Evolutionary conservation across 2,797 vertebrate species (phyloP).

Genomic region (Emys orbicularis): DNA sequence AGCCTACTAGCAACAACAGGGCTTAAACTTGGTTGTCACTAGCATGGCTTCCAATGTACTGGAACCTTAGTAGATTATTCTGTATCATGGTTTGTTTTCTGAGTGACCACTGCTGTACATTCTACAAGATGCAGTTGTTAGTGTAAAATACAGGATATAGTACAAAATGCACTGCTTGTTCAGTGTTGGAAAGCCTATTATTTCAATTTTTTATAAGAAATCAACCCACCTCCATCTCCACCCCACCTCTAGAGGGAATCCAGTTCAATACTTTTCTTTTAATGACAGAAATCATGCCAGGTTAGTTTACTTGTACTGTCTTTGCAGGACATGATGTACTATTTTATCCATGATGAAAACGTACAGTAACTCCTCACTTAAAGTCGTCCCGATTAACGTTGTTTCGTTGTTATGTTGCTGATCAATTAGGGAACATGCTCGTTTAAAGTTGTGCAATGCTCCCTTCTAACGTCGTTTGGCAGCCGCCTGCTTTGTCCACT

Average conservation of each 20-base stretch:
- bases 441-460: too few species aligned
- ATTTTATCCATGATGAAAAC: fast-evolving
- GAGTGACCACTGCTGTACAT: background rate
- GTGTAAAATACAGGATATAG: background rate
- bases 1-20: background rate
- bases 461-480: too few species aligned
- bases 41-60: background rate
- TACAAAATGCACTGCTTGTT: background rate
- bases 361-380: too few species aligned
- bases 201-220: background rate
- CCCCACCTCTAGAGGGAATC: background rate
- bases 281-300: background rate
- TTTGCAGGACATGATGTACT: background rate
- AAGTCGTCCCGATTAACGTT: too few species aligned
- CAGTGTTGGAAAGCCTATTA: background rate
- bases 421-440: too few species aligned
- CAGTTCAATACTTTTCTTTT: background rate
- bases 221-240: background rate
- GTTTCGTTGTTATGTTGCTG: too few species aligned
- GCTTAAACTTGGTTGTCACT: background rate
- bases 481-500: too few species aligned
- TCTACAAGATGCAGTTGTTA: background rate
- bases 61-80: background rate
- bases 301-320: background rate
- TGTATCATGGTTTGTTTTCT: background rate